Base-by-base conservation (phyloP, 1,140 invertebrate species). In the Octopus bimaculoides region DNA sequence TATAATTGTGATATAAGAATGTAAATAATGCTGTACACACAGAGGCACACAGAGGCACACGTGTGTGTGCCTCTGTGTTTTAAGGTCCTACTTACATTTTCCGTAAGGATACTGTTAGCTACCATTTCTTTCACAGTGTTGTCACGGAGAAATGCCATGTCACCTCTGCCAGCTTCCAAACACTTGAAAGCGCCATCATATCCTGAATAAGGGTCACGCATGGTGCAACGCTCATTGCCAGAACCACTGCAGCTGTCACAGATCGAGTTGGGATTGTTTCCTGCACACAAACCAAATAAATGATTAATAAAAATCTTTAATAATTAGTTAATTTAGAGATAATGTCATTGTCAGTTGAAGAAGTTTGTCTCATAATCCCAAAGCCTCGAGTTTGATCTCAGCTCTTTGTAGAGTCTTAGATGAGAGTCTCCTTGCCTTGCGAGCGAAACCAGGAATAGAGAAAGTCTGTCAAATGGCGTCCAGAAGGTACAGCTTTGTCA, bases 141-240 rank as follows among this genome's bases (percentile, higher is more conserved):
- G 79, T 96, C 93, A 88, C 95, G 95, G 4, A 95, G 94, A 90
- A 95, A 97, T 5, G 95, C 95, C 1, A 97, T 92, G 80, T 97
- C 92, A 3, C 95, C 96, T 3, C 92, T 92, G 69, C 94, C 93
- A 79, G 94, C 93, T 9, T 93, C 92, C 69, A 97, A 86, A 89
- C 96, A 97, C 17, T 93, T 90, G 26, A 97, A 91, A 5, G 95
- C 94, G 0, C 96, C 96, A 75, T 95, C 93, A 87, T 96, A 97
- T 0, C 96, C 96, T 75, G 95, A 94, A 90, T 96, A 97, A 0
- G 95, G 95, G 92, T 99, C 97, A 6, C 94, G 92, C 76, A 93
- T 92, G 0, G 96, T 96, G 89, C 97, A 99, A 81, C 93, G 93
- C 76, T 87, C 83, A 20, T 86, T 85, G 17, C 82, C 82, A 56